A percentile compares a stretch with the other conserved stretches of the same genome.
Evolutionary conservation across 1,140 invertebrate genomes (phyloP).

Genomic region (Palaemon carinicauda): DNA sequence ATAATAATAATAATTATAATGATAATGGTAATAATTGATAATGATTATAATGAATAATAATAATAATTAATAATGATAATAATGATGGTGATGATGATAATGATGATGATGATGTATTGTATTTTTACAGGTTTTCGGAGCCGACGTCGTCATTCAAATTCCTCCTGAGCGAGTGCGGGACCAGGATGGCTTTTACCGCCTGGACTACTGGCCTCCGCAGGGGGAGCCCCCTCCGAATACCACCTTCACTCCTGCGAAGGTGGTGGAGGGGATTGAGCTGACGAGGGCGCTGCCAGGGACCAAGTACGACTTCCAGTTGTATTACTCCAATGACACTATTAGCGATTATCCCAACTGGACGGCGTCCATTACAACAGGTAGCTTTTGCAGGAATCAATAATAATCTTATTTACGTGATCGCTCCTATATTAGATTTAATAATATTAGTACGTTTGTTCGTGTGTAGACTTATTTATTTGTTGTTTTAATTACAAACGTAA

Average conservation of each 20-base stretch:
- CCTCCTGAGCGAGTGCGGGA: slow-evolving; percentile 69
- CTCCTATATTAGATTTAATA: no score
- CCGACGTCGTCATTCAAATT: slow-evolving; percentile 86
- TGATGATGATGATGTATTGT: no score
- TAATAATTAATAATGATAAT: no score
- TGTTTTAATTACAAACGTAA: no score
- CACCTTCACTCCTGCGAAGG: slow-evolving; percentile 81
- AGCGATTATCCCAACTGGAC: slow-evolving; percentile 88
- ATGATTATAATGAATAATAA: no score
- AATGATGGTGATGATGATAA: no score
- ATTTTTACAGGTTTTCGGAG: slow-evolving; percentile 61
- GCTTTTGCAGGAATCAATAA: no score
- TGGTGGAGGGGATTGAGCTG: slow-evolving; percentile 85
- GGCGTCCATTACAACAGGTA: slow-evolving; percentile 85
- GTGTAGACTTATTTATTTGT: no score
- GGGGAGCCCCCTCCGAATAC: slow-evolving; percentile 85
- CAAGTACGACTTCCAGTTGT: slow-evolving; percentile 89
- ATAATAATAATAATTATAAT: no score
- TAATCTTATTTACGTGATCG: no score
- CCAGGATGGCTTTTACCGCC: slow-evolving; percentile 77
- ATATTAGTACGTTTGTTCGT: no score
- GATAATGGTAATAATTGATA: no score
- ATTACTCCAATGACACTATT: slow-evolving; percentile 84
- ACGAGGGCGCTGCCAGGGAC: slow-evolving; percentile 84
- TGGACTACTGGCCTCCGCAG: slow-evolving; percentile 84